Percentiles rank a stretch among this genome's conserved stretches.
These are phyloP conservation scores for Brachyistius frenatus DNA, from an alignment of 2,113 vertebrate species.

Conservation along the genomic window DNA sequence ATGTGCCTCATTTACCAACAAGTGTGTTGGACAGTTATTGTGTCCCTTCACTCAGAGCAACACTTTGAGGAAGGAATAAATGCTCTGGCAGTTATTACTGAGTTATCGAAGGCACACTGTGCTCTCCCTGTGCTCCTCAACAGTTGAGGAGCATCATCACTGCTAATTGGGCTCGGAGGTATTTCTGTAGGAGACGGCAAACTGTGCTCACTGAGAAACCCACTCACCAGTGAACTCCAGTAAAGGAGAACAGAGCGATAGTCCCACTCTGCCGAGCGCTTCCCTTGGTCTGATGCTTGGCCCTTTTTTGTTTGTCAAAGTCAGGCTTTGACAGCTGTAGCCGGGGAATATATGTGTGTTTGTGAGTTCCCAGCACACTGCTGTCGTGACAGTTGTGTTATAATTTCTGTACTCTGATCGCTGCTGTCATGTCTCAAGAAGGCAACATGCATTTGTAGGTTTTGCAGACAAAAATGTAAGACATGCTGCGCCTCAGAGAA, in stretches of 20 bases:
- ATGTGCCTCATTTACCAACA: constrained; percentile 6
- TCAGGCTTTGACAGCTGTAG: constrained; percentile 64
- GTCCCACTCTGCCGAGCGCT: constrained; percentile 30
- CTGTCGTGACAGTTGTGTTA: constrained; percentile 49
- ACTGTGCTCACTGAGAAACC: constrained; percentile 52
- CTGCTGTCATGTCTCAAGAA: constrained; percentile 61
- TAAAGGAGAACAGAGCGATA: constrained; percentile 37
- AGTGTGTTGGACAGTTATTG: background rate
- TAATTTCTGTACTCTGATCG: constrained; percentile 64
- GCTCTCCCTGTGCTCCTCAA: constrained; percentile 12
- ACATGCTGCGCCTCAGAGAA: constrained; percentile 16
- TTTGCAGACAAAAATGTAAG: constrained; percentile 41
- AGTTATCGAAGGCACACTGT: constrained; percentile 51
- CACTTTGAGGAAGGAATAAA: constrained; percentile 33
- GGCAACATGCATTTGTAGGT: constrained; percentile 50
- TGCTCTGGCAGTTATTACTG: constrained; percentile 20
- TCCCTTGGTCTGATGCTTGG: constrained; percentile 51
- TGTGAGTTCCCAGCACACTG: constrained; percentile 27
- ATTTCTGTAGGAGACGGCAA: constrained; percentile 55
- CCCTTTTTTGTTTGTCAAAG: constrained; percentile 55
- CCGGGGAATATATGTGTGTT: constrained; percentile 57
- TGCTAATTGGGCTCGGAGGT: constrained; percentile 76
- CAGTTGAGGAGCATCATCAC: constrained; percentile 65
- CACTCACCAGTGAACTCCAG: constrained; percentile 57
- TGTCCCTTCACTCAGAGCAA: constrained; percentile 16